phyloP scores from a whole-genome alignment of 2,113 vertebrate species.

The Periophthalmodon schlosseri region DNA sequence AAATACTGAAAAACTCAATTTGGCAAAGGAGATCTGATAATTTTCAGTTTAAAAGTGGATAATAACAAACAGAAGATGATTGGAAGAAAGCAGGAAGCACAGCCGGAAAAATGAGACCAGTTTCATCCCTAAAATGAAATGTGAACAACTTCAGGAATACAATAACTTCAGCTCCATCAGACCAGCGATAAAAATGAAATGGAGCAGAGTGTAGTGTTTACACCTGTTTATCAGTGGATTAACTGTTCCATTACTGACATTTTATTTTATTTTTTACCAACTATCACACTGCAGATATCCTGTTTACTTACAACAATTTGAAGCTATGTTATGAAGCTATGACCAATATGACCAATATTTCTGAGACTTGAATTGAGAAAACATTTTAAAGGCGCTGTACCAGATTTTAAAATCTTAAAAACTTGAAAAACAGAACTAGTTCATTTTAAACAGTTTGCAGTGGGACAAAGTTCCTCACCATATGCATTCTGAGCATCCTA shows the following conservation, averaged over 20 bases:
- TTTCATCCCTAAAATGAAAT: slow-evolving; percentile 6
- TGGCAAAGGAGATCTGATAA: slow-evolving; percentile 40
- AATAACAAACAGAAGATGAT: neutral
- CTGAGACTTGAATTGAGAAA: no score
- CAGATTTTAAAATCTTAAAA: no score
- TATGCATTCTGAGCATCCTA: no score
- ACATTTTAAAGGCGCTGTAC: no score
- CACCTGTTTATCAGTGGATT: slow-evolving; percentile 52
- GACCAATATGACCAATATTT: no score
- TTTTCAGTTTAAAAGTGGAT: slow-evolving; percentile 36
- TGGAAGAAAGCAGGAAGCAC: slow-evolving; percentile 8
- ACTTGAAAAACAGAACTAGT: no score
- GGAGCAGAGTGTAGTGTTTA: slow-evolving; percentile 35
- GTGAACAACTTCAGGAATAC: slow-evolving; percentile 1
- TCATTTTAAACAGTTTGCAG: no score
- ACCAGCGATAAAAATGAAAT: slow-evolving; percentile 66
- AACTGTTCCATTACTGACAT: slow-evolving; percentile 33
- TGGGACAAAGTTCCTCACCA: no score
- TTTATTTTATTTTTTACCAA: slow-evolving; percentile 27
- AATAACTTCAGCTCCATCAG: slow-evolving; percentile 58
- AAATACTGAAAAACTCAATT: slow-evolving; percentile 56
- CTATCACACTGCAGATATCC: neutral
- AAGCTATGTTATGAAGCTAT: no score
- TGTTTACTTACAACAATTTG: neutral
- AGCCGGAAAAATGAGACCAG: neutral